Base-by-base conservation (phyloP, 2,797 vertebrate species). In the Aldrovandia affinis region DNA sequence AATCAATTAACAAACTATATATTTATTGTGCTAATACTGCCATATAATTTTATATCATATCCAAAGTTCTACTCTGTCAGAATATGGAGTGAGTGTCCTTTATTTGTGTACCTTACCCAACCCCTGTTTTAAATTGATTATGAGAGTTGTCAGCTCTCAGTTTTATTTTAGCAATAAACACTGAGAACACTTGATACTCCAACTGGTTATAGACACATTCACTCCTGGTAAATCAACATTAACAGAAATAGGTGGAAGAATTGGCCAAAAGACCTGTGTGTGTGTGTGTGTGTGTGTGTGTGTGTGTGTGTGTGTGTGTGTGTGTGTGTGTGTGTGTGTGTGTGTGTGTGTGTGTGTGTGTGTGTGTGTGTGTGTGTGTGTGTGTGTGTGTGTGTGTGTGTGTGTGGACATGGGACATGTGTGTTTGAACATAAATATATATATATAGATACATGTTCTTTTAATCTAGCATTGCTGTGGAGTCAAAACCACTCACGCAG, bases 391-490 rank as follows among this genome's bases (percentile, higher is more conserved):
- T 61, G 42, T 68, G 42, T 28, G 57, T 65, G 57, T 65, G 59
- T 81, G 80, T 65, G 25, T 82, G 61, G n/a, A n/a, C n/a, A n/a
- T n/a, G n/a, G n/a, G n/a, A n/a, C n/a, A n/a, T n/a, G n/a, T n/a
- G n/a, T n/a, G n/a, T n/a, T n/a, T 65, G 59, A 9, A n/a, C 4
- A 15, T 44, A 18, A 42, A 42, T 47, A 15, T 81, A 57, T 78
- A 39, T 81, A 59, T 2, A 30, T 81, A 50, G 2, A 18, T n/a
- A 39, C 25, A 55, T 33, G 88, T 87, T 12, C 87, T 85, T 61
- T 30, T 22, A 65, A n/a, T 86, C 83, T 86, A 86, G 85, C 82
- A 85, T 84, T 81, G 85, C 87, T 88, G 20, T 77, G 73, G 25
- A 25, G 73, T 77, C 39, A 77, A 77, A 25, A 77, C 42, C 73